These are phyloP conservation scores for Entomobrya proxima DNA, from an alignment of 2,888 invertebrate genomes.

Conservation along the genomic window DNA sequence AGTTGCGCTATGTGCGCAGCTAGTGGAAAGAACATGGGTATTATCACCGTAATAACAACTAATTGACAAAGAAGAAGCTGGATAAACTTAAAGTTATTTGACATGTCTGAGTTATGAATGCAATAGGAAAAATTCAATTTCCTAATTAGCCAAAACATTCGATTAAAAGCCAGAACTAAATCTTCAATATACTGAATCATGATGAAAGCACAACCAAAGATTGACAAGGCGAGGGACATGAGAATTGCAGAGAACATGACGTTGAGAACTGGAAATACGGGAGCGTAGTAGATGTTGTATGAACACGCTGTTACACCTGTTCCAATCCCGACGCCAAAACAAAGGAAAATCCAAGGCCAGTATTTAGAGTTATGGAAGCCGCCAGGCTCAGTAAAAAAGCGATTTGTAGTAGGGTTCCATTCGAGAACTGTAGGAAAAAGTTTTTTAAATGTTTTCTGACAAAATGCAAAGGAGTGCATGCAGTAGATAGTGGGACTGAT, in stretches of 20 bases:
- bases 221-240: background rate
- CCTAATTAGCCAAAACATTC: background rate
- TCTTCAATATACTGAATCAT: background rate
- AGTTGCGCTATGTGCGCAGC: no score
- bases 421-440: background rate
- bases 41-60: no score
- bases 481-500: no score
- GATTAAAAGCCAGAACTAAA: background rate
- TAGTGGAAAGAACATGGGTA: no score
- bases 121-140: background rate
- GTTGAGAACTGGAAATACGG: background rate
- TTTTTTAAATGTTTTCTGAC: no score
- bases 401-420: background rate
- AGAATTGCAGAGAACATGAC: constrained; percentile 11
- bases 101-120: background rate
- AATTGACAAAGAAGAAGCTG: no score
- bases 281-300: no score
- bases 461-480: no score
- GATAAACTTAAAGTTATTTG: background rate
- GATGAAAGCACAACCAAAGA: background rate
- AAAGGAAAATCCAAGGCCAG: background rate
- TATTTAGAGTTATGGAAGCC: background rate
- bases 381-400: background rate
- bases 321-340: background rate
- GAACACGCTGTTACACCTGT: background rate